These are phyloP conservation scores for Amblyteles armatorius DNA, from an alignment of 2,888 invertebrate genomes.

Conservation along the genomic window DNA sequence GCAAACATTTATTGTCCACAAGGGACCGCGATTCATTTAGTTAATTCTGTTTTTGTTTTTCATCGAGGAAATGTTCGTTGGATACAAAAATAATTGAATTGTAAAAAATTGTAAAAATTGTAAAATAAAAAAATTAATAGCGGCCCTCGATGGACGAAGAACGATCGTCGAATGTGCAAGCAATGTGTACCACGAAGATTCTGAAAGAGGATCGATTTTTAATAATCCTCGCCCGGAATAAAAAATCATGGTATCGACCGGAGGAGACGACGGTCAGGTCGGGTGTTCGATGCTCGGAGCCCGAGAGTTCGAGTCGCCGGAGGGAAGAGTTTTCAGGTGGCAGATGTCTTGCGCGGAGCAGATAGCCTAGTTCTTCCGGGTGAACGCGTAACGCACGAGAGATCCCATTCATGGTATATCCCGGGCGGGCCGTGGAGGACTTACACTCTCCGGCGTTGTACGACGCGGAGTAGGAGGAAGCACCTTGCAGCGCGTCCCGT, in stretches of 20 bases:
- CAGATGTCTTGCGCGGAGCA: slow-evolving; percentile 8
- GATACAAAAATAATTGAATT: too few relatives aligned
- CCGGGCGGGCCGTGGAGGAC: neutral
- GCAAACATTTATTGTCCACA: too few relatives aligned
- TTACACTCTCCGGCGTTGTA: neutral
- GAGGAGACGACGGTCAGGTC: too few relatives aligned
- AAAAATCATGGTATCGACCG: neutral
- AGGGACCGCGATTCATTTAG: too few relatives aligned
- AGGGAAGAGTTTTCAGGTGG: slow-evolving; percentile 26
- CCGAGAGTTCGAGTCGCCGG: neutral
- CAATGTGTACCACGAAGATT: neutral
- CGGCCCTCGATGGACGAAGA: neutral
- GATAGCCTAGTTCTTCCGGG: slow-evolving; percentile 13
- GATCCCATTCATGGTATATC: slow-evolving; percentile 44
- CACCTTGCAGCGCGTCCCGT: slow-evolving; percentile 38
- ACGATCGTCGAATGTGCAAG: neutral
- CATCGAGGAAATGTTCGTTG: too few relatives aligned
- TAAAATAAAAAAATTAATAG: too few relatives aligned
- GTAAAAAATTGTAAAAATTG: too few relatives aligned
- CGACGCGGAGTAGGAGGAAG: slow-evolving; percentile 14
- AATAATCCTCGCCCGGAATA: neutral
- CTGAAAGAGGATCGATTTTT: neutral
- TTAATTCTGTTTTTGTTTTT: too few relatives aligned
- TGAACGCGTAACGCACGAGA: slow-evolving; percentile 20
- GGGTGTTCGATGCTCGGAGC: neutral